Base-by-base conservation (phyloP, 2,888 invertebrate genomes). In the Agrilus mali region DNA sequence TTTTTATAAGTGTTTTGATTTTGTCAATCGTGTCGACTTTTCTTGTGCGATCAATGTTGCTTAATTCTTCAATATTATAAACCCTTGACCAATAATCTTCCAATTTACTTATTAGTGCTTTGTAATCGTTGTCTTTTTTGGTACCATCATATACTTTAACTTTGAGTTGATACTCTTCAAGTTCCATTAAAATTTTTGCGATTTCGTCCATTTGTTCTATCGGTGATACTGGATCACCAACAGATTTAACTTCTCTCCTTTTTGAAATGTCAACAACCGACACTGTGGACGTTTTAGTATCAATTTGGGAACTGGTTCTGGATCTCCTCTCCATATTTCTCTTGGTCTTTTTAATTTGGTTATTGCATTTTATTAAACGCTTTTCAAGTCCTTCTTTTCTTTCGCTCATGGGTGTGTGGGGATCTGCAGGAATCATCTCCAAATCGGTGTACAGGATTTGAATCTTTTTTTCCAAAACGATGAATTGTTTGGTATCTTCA, bases 401-500 rank as follows among this genome's bases (percentile, higher is more conserved):
- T 7, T 49, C 50, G 10, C 40, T 38, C 13, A 49, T 16, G 2
- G 45, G 47, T 12, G 48, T 46, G n/a, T 46, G 15, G 36, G 45
- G 41, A 6, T 53, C 53, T 2, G 45, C 33, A 12, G 36, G 38
- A n/a, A 53, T 46, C 41, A 47, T 42, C 15, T 52, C 50, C 14
- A 55, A 38, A 42, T 55, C 55, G 1, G 50, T 46, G 36, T 53
- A 54, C 17, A 55, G 45, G 10, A 55, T 43, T 37, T 50, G 43
- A 31, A 54, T 49, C 38, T 54, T 53, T 31, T 51, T 49, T 39
- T 54, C 53, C 5, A 51, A 43, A 14, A 52, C 37, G 15, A 41
- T 45, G 33, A 52, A 50, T 38, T 49, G 48, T 5, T 44, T 48
- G 4, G 41, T 22, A 36, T 54, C 52, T 37, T 53, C 50, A 17